phyloP scores from a whole-genome alignment of 2,888 invertebrate species.

The Danaus chrysippus region DNA sequence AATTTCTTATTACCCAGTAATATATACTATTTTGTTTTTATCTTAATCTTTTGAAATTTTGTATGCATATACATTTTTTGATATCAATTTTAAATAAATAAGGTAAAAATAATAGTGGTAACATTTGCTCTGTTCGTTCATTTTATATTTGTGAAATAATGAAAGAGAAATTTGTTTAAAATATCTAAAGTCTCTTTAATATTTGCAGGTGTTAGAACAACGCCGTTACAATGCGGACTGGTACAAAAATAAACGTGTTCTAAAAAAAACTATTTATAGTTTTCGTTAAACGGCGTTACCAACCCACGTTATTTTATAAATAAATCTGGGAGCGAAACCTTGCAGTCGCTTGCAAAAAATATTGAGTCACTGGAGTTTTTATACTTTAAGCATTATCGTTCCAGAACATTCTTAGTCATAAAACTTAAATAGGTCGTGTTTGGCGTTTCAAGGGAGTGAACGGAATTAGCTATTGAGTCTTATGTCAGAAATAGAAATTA shows the following conservation, averaged over 20 bases:
- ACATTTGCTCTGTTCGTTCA: too few relatives aligned
- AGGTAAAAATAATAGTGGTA: too few relatives aligned
- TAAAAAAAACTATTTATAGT: constrained; percentile 27
- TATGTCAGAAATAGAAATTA: constrained; percentile 57
- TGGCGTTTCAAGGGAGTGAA: constrained; percentile 68
- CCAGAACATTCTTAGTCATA: constrained; percentile 53
- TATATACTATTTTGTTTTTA: too few relatives aligned
- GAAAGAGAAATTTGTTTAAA: too few relatives aligned
- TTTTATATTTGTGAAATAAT: too few relatives aligned
- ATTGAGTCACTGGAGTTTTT: constrained; percentile 25
- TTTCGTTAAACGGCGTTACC: constrained; percentile 27
- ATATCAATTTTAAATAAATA: too few relatives aligned
- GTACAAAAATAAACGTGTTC: background rate
- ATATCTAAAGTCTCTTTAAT: background rate
- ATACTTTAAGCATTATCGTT: constrained; percentile 20
- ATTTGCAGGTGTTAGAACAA: constrained; percentile 7
- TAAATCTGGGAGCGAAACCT: constrained; percentile 10
- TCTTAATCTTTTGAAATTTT: too few relatives aligned
- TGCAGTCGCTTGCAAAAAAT: constrained; percentile 11
- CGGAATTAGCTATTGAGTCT: constrained; percentile 67
- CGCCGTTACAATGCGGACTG: background rate
- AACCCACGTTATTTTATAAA: constrained; percentile 22
- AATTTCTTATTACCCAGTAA: too few relatives aligned
- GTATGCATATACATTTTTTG: too few relatives aligned
- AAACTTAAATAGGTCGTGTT: constrained; percentile 66